A percentile compares a stretch with the other conserved stretches of the same genome.
phyloP scores from a whole-genome alignment of 2,888 invertebrate genomes.

The Cheilosia variabilis region DNA sequence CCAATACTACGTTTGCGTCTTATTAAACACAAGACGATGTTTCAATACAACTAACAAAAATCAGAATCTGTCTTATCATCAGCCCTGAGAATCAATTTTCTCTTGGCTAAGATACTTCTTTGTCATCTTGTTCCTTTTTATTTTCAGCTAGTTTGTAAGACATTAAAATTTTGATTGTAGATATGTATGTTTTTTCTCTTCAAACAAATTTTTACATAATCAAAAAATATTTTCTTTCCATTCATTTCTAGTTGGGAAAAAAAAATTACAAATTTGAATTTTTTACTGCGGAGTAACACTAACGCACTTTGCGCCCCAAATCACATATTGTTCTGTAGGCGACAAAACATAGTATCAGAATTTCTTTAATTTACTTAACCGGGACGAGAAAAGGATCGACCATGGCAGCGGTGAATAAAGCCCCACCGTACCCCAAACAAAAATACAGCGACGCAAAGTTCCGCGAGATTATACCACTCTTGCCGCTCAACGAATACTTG shows the following conservation, averaged over 20 bases:
- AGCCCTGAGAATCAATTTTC: no score
- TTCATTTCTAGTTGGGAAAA: constrained; percentile 73
- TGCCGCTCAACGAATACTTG: constrained; percentile 77
- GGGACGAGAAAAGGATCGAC: constrained; percentile 1
- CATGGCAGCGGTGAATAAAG: constrained; percentile 48
- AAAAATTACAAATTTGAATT: constrained; percentile 41
- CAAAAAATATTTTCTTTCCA: constrained; percentile 71
- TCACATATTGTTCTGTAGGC: constrained; percentile 42
- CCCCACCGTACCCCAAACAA: constrained; percentile 60
- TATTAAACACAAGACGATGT: no score
- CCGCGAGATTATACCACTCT: constrained; percentile 75
- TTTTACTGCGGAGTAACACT: constrained; percentile 56
- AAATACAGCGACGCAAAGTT: constrained; percentile 67
- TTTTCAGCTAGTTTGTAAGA: constrained; percentile 22
- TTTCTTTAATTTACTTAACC: constrained; percentile 24
- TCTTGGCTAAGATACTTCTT: not conserved
- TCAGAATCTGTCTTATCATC: no score
- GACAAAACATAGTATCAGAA: constrained; percentile 12
- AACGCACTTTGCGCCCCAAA: constrained; percentile 39
- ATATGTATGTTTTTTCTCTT: not conserved
- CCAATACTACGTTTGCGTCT: no score
- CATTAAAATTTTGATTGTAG: constrained; percentile 3
- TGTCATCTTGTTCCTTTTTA: not conserved
- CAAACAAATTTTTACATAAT: constrained; percentile 59
- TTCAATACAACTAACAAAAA: no score